Evolutionary conservation across 2,888 invertebrate species (phyloP).

Genomic region (Luperina nickerlii): DNA sequence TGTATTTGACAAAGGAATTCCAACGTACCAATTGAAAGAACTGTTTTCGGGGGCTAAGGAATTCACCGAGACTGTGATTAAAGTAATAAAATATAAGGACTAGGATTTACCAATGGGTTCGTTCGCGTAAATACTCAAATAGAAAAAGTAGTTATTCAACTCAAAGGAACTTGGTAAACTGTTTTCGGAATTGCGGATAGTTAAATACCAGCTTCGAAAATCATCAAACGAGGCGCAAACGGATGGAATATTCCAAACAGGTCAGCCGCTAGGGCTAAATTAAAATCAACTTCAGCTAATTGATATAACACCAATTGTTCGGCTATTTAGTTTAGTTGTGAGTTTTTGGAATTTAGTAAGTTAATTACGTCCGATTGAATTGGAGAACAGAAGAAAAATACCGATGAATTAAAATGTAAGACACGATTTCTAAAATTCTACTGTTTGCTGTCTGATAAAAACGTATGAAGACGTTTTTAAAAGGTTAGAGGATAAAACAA

Average conservation of each 20-base stretch:
- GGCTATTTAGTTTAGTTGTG: slow-evolving; percentile 24
- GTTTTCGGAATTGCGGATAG: slow-evolving; percentile 12
- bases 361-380: slow-evolving; percentile 10
- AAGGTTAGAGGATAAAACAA: background rate
- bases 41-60: slow-evolving; percentile 46
- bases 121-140: slow-evolving; percentile 21
- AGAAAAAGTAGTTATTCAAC: slow-evolving; percentile 31
- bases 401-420: too few relatives aligned
- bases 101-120: slow-evolving; percentile 15
- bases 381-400: slow-evolving; percentile 12
- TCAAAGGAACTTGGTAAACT: slow-evolving; percentile 32
- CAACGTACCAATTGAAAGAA: slow-evolving; percentile 44
- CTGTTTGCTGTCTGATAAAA: background rate
- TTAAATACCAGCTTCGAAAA: slow-evolving; percentile 35
- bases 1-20: slow-evolving; percentile 51
- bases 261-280: slow-evolving; percentile 24
- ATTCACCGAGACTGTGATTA: slow-evolving; percentile 49
- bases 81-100: slow-evolving; percentile 58
- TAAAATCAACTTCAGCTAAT: slow-evolving; percentile 56
- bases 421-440: background rate
- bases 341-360: slow-evolving; percentile 24
- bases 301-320: slow-evolving; percentile 47
- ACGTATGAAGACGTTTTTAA: too few relatives aligned
- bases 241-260: slow-evolving; percentile 49
- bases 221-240: slow-evolving; percentile 21